These are phyloP conservation scores for Eumerus sabulonum DNA, from an alignment of 2,888 invertebrate species.

Conservation along the genomic window DNA sequence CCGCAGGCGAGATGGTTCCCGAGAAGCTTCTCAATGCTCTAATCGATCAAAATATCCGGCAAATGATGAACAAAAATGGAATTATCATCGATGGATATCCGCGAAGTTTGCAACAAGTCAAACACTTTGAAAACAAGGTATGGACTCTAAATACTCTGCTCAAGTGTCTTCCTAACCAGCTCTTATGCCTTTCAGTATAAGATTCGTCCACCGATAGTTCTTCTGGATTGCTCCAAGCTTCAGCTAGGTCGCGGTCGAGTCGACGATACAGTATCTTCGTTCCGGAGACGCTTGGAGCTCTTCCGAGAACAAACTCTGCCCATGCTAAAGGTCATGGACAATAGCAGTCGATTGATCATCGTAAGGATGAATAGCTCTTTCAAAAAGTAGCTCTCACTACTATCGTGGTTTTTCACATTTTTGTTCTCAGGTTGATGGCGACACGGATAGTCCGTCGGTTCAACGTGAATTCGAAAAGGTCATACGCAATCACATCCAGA, in stretches of 20 bases:
- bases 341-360: constrained; percentile 89
- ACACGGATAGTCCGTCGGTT: constrained; percentile 88
- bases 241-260: constrained; percentile 90
- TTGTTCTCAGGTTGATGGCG: constrained; percentile 87
- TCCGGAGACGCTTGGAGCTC: constrained; percentile 89
- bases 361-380: no score
- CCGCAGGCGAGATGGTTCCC: constrained; percentile 89
- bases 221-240: constrained; percentile 94
- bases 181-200: constrained; percentile 82
- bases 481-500: constrained; percentile 85
- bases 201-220: constrained; percentile 87
- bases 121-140: constrained; percentile 93
- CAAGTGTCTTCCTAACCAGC: not conserved
- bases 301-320: constrained; percentile 93
- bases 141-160: not conserved
- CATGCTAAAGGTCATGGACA: constrained; percentile 92
- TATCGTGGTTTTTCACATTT: not conserved
- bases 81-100: constrained; percentile 97
- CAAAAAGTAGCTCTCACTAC: no score
- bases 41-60: constrained; percentile 84
- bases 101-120: constrained; percentile 91
- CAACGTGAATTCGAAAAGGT: constrained; percentile 88
- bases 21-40: constrained; percentile 88
- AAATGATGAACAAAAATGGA: constrained; percentile 84
- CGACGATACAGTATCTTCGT: constrained; percentile 93